Base-by-base conservation (phyloP, 2,113 vertebrate species). In the Scortum barcoo region DNA sequence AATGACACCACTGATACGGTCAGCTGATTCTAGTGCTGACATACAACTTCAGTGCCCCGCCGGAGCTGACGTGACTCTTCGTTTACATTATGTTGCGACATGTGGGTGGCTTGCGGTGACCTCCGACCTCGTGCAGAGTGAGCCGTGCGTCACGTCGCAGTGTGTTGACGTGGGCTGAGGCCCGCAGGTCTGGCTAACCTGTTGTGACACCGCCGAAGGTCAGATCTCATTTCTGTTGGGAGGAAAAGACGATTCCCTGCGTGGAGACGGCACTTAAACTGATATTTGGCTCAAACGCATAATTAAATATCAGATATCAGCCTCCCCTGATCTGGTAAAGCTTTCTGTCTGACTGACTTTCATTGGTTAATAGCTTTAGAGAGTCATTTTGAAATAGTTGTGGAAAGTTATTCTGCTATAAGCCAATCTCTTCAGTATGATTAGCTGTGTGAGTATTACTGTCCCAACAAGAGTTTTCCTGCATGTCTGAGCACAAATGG, bases 151-250 rank as follows among this genome's bases (percentile, higher is more conserved):
- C 63, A 77, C 17, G 30, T 77, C 26, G 2, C 50, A 16, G 8
- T 66, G 57, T 80, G 87, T 76, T 83, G 86, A 91, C 83, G 72
- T 22, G 78, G 70, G 68, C 48, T 38, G 83, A 73, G 80, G 76
- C 81, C 83, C 48, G 3, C 19, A n/a, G 63, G 33, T 26, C 61
- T 2, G 5, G 61, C 20, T 38, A 48, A 83, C 72, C 84, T 72
- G 76, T 76, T 57, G 84, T 22, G 76, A 81, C 56, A 8, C 51
- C 56, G 17, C 20, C 56, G 78, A 85, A 86, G 85, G 76, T 86
- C 88, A 84, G 44, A 38, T 58, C 7, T 61, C 40, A 42, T 69
- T 70, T 60, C 51, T 5, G 19, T 26, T 24, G 48, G 10, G 33
- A 83, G 65, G 9, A 62, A 50, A 16, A 6, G 17, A 51, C 13